These are phyloP conservation scores for Polydesmus complanatus DNA, from an alignment of 2,888 invertebrate genomes.

Conservation along the genomic window DNA sequence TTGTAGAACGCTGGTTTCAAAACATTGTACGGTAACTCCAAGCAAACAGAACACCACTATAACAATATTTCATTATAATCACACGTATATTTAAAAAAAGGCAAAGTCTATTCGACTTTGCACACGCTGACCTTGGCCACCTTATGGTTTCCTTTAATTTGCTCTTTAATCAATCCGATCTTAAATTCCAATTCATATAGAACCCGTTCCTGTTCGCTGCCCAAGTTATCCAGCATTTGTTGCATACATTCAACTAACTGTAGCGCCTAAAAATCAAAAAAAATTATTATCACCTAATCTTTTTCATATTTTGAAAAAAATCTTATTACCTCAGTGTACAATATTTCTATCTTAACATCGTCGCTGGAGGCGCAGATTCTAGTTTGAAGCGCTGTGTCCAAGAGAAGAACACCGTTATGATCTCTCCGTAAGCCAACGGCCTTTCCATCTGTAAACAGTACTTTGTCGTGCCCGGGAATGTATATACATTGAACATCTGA, in stretches of 20 bases:
- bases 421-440: constrained; percentile 73
- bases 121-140: constrained; percentile 57
- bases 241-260: neutral
- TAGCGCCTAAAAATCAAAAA: neutral
- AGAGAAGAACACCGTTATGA: constrained; percentile 75
- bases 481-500: constrained; percentile 26
- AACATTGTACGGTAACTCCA: constrained; percentile 62
- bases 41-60: constrained; percentile 82
- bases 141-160: constrained; percentile 69
- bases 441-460: constrained; percentile 67
- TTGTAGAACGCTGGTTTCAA: constrained; percentile 64
- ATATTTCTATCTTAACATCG: constrained; percentile 65
- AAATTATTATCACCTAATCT: neutral
- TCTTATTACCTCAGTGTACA: constrained; percentile 60
- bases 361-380: constrained; percentile 62
- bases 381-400: constrained; percentile 78
- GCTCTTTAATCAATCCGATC: constrained; percentile 54
- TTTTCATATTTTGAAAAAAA: neutral
- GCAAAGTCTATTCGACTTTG: neutral
- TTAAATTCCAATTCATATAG: constrained; percentile 60
- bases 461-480: constrained; percentile 53
- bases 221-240: constrained; percentile 46
- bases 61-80: constrained; percentile 27
- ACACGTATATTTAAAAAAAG: neutral
- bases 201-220: constrained; percentile 61